phyloP scores from a whole-genome alignment of 2,888 invertebrate genomes.

The Antheraea assamensis region DNA sequence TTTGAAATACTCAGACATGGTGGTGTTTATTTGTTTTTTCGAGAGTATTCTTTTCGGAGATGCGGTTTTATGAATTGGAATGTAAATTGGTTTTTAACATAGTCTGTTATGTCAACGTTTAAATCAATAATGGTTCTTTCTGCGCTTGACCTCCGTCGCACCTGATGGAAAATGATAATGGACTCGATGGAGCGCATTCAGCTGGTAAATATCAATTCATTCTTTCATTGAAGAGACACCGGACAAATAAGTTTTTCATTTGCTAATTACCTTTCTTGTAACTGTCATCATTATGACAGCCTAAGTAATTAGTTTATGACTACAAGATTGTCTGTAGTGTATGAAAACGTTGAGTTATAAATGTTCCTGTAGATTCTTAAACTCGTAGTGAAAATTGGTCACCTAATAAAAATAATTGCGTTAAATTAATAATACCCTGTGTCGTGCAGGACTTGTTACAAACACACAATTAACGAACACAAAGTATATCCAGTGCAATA shows the following conservation, averaged over 20 bases:
- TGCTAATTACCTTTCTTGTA: background rate
- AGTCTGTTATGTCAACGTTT: background rate
- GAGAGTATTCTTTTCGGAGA: constrained; percentile 29
- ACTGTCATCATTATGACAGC: background rate
- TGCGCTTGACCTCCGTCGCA: constrained; percentile 2
- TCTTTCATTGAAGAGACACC: background rate
- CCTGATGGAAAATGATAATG: background rate
- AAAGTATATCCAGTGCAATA: no score
- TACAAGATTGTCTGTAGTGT: no score
- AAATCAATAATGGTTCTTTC: background rate
- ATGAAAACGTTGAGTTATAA: no score
- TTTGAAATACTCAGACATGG: constrained; percentile 28
- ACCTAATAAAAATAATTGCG: no score
- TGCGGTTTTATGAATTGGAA: constrained; percentile 25
- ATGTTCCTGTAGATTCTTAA: no score
- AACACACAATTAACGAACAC: no score
- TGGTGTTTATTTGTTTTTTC: constrained; percentile 26
- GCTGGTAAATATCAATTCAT: constrained; percentile 6
- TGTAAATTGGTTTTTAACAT: constrained; percentile 20
- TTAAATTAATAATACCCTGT: no score
- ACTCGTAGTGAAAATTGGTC: no score
- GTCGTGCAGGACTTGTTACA: no score
- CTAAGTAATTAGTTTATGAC: no score
- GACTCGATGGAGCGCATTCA: background rate
- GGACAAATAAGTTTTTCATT: background rate